Conservation (phyloP, 2,888 invertebrate species). For the Heteromyza rotundicornis region DNA sequence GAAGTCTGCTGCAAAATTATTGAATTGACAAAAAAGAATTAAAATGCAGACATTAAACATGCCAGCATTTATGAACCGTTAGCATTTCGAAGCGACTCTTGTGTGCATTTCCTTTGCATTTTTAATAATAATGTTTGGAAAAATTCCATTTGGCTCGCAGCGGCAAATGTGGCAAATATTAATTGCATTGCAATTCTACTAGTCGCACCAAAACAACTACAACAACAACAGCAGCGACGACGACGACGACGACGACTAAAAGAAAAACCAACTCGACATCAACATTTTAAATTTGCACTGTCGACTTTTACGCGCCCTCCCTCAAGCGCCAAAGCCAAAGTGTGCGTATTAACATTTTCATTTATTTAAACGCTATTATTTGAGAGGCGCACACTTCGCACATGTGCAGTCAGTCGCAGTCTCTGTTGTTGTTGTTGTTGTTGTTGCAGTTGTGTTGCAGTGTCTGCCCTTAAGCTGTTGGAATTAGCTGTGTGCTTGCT, state of each 20-base stretch:
- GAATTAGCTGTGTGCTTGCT: constrained; percentile 19
- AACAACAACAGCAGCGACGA: too few species aligned
- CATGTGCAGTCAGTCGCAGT: not conserved
- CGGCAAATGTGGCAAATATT: too few species aligned
- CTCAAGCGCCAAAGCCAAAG: constrained; percentile 2
- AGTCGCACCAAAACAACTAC: too few species aligned
- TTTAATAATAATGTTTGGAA: too few species aligned
- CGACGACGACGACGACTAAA: too few species aligned
- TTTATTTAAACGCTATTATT: constrained; percentile 26
- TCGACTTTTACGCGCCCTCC: not conserved
- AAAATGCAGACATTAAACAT: constrained; percentile 8
- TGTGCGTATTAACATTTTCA: constrained; percentile 33
- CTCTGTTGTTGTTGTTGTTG: not conserved
- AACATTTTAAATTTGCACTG: too few species aligned
- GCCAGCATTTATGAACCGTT: not conserved
- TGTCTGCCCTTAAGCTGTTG: constrained; percentile 21
- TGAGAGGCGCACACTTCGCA: constrained; percentile 6
- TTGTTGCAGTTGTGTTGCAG: constrained; percentile 6
- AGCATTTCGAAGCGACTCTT: too few species aligned
- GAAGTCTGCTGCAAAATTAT: constrained; percentile 15
- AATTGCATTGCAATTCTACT: too few species aligned
- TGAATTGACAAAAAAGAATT: not conserved
- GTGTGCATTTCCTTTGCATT: too few species aligned
- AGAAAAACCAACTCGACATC: too few species aligned
- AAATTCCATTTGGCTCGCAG: too few species aligned